Evolutionary conservation across 2,888 invertebrate genomes (phyloP).

Genomic region (Acrocyrtus sp.): DNA sequence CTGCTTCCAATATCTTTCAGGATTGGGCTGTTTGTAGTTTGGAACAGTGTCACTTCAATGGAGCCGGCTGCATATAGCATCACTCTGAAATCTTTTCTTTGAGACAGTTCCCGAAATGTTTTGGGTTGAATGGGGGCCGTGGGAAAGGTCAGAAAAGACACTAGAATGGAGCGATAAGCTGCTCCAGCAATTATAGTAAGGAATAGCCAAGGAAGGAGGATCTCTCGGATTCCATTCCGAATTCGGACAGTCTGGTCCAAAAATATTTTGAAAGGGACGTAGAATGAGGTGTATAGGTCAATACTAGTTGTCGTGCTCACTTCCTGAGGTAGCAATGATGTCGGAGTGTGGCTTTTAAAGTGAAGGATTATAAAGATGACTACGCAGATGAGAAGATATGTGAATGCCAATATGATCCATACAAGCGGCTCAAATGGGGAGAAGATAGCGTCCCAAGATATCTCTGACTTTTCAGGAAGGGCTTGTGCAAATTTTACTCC

Average conservation of each 20-base stretch:
- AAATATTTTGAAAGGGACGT: slow-evolving; percentile 22
- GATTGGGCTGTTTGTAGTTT: not conserved
- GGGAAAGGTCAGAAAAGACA: slow-evolving; percentile 28
- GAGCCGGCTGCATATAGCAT: slow-evolving; percentile 7
- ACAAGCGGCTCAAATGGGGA: not conserved
- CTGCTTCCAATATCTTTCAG: slow-evolving; percentile 2
- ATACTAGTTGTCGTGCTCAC: not conserved
- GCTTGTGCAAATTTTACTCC: not conserved
- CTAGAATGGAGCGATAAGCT: slow-evolving; percentile 17
- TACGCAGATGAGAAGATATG: not conserved
- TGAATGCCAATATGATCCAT: not conserved
- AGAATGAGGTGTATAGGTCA: not conserved
- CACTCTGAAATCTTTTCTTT: slow-evolving; percentile 3
- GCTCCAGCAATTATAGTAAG: slow-evolving; percentile 23
- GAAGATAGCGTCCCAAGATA: slow-evolving; percentile 9
- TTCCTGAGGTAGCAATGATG: not conserved
- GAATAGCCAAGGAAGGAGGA: slow-evolving; percentile 11
- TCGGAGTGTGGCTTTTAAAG: not conserved
- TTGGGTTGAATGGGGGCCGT: not conserved
- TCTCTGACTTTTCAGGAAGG: not conserved
- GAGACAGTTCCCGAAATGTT: slow-evolving; percentile 6
- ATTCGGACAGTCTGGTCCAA: slow-evolving; percentile 20
- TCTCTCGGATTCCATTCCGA: not conserved
- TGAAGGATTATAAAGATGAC: not conserved
- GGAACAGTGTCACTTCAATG: slow-evolving; percentile 5